Conservation (phyloP, 2,113 vertebrate species). For the Ellobius talpinus region DNA sequence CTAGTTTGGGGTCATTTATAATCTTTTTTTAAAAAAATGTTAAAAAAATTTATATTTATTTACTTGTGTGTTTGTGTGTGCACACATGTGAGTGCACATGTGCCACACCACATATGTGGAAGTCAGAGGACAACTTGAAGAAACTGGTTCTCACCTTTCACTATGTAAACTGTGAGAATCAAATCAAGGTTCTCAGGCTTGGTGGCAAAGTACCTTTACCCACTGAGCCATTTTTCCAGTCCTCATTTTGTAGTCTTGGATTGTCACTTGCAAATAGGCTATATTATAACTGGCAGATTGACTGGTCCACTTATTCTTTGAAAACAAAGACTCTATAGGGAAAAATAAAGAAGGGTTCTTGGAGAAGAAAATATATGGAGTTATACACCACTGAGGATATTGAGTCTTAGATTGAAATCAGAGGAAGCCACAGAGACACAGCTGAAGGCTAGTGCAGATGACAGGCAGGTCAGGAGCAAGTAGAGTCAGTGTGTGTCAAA, state of each 20-base stretch:
- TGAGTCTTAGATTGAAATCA: background rate
- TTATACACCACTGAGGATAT: background rate
- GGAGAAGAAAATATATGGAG: background rate
- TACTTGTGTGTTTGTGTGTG: background rate
- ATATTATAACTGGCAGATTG: background rate
- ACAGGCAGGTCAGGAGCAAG: background rate
- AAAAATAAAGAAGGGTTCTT: background rate
- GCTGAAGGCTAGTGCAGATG: background rate
- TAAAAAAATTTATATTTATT: background rate
- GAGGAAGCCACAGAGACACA: background rate
- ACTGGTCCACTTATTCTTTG: background rate
- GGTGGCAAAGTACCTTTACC: background rate
- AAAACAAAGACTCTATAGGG: slow-evolving; percentile 14
- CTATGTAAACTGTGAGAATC: background rate
- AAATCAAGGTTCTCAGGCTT: background rate
- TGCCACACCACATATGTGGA: background rate
- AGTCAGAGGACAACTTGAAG: background rate
- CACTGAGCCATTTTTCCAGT: background rate
- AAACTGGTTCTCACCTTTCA: background rate
- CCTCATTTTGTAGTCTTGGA: background rate
- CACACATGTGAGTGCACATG: background rate
- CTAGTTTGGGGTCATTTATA: slow-evolving; percentile 1
- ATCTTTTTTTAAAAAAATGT: background rate
- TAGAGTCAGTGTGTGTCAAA: background rate
- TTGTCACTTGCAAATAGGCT: slow-evolving; percentile 17